Evolutionary conservation across 2,888 invertebrate genomes (phyloP).

Genomic region (Auanema sp.): DNA sequence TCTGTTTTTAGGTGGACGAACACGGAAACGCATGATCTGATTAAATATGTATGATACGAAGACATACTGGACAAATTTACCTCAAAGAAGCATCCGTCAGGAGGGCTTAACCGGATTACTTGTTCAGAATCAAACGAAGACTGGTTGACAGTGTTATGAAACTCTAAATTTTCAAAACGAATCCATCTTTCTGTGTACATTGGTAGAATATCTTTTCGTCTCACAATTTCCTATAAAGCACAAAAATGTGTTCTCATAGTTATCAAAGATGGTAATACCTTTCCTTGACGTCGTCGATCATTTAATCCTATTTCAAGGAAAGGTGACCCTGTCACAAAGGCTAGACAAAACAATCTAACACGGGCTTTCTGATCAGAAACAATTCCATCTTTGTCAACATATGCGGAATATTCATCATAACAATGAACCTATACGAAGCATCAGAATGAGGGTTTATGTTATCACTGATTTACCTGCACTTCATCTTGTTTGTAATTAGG

Average conservation of each 20-base stretch:
- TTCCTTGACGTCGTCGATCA: constrained; percentile 71
- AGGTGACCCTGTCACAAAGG: constrained; percentile 94
- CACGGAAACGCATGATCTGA: constrained; percentile 70
- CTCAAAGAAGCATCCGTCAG: constrained; percentile 63
- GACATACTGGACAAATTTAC: constrained; percentile 28
- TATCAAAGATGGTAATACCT: constrained; percentile 22
- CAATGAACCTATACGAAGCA: constrained; percentile 55
- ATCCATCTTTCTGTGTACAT: constrained; percentile 97
- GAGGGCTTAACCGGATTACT: constrained; percentile 63
- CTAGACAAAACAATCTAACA: constrained; percentile 90
- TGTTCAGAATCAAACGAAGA: constrained; percentile 75
- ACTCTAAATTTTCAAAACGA: constrained; percentile 87
- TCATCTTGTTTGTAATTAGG: constrained; percentile 86
- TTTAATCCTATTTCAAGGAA: constrained; percentile 95
- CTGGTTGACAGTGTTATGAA: constrained; percentile 85
- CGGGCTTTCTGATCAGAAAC: constrained; percentile 84
- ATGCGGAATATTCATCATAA: constrained; percentile 63
- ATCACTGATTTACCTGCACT: constrained; percentile 80
- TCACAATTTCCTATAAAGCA: constrained; percentile 87
- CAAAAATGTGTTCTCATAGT: not conserved
- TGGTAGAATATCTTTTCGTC: constrained; percentile 97
- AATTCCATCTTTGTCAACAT: constrained; percentile 76
- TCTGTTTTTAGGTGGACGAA: constrained; percentile 89
- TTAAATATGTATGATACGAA: constrained; percentile 10
- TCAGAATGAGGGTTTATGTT: not conserved